phyloP scores from a whole-genome alignment of 2,113 vertebrate species.

The Boleophthalmus pectinirostris region DNA sequence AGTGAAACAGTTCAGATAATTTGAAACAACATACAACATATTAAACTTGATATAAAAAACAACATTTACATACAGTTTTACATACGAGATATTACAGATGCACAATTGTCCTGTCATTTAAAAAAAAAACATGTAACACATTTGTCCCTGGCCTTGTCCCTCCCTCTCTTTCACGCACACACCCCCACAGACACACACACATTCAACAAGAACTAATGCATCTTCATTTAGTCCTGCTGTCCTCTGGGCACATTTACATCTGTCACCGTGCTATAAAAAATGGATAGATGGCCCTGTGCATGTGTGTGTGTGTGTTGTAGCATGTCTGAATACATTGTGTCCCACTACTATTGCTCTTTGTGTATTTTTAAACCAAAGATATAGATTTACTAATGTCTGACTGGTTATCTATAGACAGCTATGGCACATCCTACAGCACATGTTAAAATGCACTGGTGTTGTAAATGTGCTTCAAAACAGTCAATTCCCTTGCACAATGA shows the following conservation, averaged over 20 bases:
- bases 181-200: slow-evolving; percentile 30
- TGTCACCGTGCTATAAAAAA: slow-evolving; percentile 66
- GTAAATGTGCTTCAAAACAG: slow-evolving; percentile 35
- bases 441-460: slow-evolving; percentile 16
- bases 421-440: slow-evolving; percentile 15
- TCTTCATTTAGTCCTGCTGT: slow-evolving; percentile 74
- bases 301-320: slow-evolving; percentile 16
- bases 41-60: slow-evolving; percentile 7
- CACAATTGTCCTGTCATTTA: slow-evolving; percentile 14
- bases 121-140: slow-evolving; percentile 56
- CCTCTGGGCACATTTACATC: slow-evolving; percentile 76
- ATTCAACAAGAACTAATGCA: slow-evolving; percentile 57
- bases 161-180: background rate
- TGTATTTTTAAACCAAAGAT: slow-evolving; percentile 26
- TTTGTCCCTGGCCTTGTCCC: slow-evolving; percentile 26
- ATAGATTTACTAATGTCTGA: slow-evolving; percentile 17
- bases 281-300: slow-evolving; percentile 59
- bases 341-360: slow-evolving; percentile 32
- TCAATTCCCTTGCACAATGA: slow-evolving; percentile 62
- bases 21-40: background rate
- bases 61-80: background rate
- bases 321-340: slow-evolving; percentile 36
- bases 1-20: background rate
- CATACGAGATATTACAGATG: background rate
- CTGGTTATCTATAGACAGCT: slow-evolving; percentile 11